Evolutionary conservation across 2,888 invertebrate genomes (phyloP), one percentile per base, ranked within the genome.

Genomic region (Yponomeuta sedellus): DNA sequence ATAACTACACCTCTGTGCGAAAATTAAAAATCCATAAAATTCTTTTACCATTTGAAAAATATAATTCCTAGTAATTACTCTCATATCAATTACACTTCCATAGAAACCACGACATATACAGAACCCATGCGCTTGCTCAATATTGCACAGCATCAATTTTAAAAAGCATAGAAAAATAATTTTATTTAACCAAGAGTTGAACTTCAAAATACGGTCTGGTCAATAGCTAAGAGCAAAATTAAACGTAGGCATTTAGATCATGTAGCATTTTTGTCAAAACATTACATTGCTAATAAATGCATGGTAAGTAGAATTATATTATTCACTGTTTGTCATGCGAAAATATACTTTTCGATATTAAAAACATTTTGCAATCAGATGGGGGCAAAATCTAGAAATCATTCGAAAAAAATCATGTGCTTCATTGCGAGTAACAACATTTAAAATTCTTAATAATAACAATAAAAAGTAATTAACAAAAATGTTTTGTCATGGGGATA

Each of bases 391-490:
- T 69, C 64, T 69, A 58, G 68, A 70, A 68, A 64, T 68, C 3
- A 56, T 66, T 69, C 69, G 66, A 75, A 52, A 52, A 52, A 52
- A 52, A 73, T 76, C 75, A 75, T 75, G 75, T 74, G 74, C 73
- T 75, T 72, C 81, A 83, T 87, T 86, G 86, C 81, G 82, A 76
- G 83, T 83, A 89, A 90, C 90, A 90, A 89, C 79, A 80, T 89
- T 87, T 88, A 67, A 90, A 89, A 87, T 81, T 88, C 86, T 89
- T 88, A 90, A 86, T 86, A 83, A 89, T 87, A 90, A 89, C 89
- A 90, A 89, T 88, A 88, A 88, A 75, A 86, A 85, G 82, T 85
- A 85, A 85, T 81, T 81, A 91, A 90, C 88, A 90, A 90, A 86
- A 89, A 85, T 12, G 59, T 61, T 75, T 79, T 77, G 78, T 77